Evolutionary conservation across 2,888 invertebrate genomes (phyloP), one percentile per base, ranked within the genome.

Genomic region (Unio delphinus): DNA sequence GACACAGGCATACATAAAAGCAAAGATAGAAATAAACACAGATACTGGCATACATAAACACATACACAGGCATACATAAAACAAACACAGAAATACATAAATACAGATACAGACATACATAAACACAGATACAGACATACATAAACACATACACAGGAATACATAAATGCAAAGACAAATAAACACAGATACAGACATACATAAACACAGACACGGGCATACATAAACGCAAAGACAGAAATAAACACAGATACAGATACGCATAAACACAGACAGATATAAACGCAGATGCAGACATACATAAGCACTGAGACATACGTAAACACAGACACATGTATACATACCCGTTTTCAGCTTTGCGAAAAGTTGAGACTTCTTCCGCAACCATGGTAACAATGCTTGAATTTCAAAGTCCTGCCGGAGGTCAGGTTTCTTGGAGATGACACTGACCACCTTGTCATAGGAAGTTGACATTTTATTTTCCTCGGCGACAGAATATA

Each of bases 361-460:
- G 68, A 86, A 86, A 23, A 86, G 70, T 45, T 84, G 80, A 4
- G 84, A 85, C 59, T 86, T 86, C 72, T 87, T 86, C 60, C 83
- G 72, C 70, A 87, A 79, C 87, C 87, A 87, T 65, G 83, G 83
- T 59, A 87, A 71, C 45, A 87, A 61, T 6, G 80, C 78, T 58
- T 82, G 82, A 30, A 86, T 81, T 65, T 86, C 85, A 76, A 87
- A 87, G 68, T 86, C 87, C 65, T 86, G 84, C 61, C 87, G 68
- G 54, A 72, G 67, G 30, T 79, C 78, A 23, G 86, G 83, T 30
- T 78, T 74, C 73, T 85, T 82, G 1, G 82, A 80, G 28, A 87
- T 83, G 11, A 87, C 84, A n/a, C 67, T 69, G 26, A 86, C 69
- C 15, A 87, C 84, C 65, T 80, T 83, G 57, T 84, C 85, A 70